These are phyloP conservation scores for Hemichromis elongatus DNA, from an alignment of 2,113 vertebrate genomes.

Conservation along the genomic window DNA sequence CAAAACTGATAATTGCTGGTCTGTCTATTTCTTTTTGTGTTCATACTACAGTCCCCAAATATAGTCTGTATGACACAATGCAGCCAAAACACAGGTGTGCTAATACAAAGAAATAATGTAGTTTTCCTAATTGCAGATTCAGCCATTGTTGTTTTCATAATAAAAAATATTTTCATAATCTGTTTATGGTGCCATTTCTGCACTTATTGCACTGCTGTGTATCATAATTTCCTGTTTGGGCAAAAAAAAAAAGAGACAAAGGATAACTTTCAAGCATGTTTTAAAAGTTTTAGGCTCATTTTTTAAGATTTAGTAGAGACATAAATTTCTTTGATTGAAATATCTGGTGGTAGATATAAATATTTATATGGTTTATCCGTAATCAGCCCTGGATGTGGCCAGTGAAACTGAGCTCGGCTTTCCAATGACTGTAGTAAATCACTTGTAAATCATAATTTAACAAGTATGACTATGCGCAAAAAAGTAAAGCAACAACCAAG, in stretches of 20 bases:
- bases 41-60: not conserved
- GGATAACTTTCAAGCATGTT: not conserved
- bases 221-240: not conserved
- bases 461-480: not conserved
- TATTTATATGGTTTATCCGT: not conserved
- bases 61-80: not conserved
- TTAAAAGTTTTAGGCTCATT: not conserved
- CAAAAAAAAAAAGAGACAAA: not conserved
- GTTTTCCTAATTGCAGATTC: not conserved
- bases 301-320: not conserved
- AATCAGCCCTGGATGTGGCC: fast-evolving
- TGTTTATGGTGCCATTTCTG: not conserved
- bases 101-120: not conserved
- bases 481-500: not conserved
- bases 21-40: not conserved
- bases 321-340: not conserved
- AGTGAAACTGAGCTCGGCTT: not conserved
- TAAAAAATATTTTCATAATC: not conserved
- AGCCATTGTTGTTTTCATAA: not conserved
- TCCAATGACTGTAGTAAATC: not conserved
- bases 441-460: not conserved
- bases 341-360: no score
- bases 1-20: not conserved
- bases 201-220: not conserved
- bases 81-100: not conserved